phyloP scores from a whole-genome alignment of 2,888 invertebrate species.

The Plebejus melissa region DNA sequence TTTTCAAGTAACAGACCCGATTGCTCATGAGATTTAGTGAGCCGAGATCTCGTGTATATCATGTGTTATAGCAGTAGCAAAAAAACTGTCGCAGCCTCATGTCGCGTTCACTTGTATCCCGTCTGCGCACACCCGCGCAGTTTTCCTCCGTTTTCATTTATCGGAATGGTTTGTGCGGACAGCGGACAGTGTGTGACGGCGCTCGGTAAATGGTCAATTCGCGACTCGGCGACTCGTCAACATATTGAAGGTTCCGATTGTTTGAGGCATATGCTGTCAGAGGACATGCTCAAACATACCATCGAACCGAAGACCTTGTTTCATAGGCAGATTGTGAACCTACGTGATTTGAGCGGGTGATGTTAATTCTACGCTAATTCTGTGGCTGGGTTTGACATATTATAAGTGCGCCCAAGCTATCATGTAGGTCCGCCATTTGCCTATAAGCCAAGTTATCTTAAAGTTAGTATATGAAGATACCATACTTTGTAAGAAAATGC shows the following conservation, averaged over 20 bases:
- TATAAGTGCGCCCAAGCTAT: no score
- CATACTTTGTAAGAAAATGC: no score
- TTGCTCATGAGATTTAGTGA: no score
- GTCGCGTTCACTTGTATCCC: neutral
- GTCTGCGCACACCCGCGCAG: neutral
- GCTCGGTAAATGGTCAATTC: neutral
- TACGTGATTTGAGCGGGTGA: no score
- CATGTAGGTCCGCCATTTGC: no score
- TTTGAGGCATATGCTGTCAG: neutral
- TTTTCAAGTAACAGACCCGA: no score
- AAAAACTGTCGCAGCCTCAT: neutral
- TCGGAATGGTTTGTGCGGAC: conserved; percentile 12
- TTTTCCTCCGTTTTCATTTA: conserved; percentile 14
- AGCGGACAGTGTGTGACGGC: neutral
- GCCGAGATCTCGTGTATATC: neutral
- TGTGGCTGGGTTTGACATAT: no score
- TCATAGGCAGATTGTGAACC: no score
- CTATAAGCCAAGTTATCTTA: no score
- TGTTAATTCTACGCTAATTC: no score
- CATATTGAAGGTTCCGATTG: conserved; percentile 3
- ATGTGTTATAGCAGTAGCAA: neutral
- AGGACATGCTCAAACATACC: neutral
- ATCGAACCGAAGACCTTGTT: no score
- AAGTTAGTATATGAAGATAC: no score
- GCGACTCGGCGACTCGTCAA: neutral